Evolutionary conservation across 2,113 vertebrate genomes (phyloP).

Genomic region (Pachypanchax playfairii): DNA sequence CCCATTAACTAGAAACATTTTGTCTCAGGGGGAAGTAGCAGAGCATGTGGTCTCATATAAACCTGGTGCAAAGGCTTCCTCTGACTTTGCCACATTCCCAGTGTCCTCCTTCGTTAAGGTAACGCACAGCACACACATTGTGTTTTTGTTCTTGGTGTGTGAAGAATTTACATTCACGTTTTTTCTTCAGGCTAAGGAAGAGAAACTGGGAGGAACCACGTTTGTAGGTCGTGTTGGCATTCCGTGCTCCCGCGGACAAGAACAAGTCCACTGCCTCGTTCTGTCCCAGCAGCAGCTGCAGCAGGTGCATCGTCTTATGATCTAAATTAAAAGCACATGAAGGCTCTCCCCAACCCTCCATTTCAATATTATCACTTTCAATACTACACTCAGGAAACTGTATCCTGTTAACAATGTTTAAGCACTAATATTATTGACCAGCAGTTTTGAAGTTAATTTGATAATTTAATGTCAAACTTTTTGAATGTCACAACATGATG

Average conservation of each 20-base stretch:
- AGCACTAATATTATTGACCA: constrained; percentile 30
- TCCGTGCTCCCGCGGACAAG: constrained; percentile 84
- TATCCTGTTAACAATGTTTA: constrained; percentile 27
- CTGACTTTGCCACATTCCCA: constrained; percentile 89
- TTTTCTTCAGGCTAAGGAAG: constrained; percentile 83
- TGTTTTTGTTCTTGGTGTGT: too few relatives aligned
- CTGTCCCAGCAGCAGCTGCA: constrained; percentile 87
- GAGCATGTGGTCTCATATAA: constrained; percentile 85
- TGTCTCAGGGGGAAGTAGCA: constrained; percentile 86
- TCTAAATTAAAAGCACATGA: constrained; percentile 43
- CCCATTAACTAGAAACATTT: fast-evolving
- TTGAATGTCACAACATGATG: constrained; percentile 18
- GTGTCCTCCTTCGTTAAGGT: constrained; percentile 89
- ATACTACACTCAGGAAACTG: constrained; percentile 48
- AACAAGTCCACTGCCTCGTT: constrained; percentile 85
- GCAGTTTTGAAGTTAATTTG: constrained; percentile 1
- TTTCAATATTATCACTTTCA: constrained; percentile 30
- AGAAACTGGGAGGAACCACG: constrained; percentile 79
- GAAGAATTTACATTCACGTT: neutral
- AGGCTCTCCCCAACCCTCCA: constrained; percentile 1
- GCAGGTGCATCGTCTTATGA: constrained; percentile 83
- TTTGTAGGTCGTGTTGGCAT: constrained; percentile 86
- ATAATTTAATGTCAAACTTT: constrained; percentile 9
- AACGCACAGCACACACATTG: too few relatives aligned
- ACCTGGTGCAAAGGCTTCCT: constrained; percentile 82